Conservation (phyloP, 1,140 invertebrate genomes). For the Archivesica marissinica region DNA sequence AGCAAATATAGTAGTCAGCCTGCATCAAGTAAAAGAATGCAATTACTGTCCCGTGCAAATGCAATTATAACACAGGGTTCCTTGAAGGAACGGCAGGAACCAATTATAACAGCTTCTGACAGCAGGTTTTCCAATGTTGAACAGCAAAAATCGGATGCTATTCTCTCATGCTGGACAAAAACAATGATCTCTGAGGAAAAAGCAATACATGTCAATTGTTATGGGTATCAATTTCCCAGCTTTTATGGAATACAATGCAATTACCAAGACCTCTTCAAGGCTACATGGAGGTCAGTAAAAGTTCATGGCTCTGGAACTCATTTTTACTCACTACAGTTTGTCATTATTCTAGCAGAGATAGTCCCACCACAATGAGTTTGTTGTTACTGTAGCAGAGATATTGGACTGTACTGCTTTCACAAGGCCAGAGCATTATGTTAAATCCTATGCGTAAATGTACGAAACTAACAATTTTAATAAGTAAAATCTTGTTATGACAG, state of each 20-base stretch:
- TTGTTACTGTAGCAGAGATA: no score
- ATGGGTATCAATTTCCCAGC: slow-evolving; percentile 23
- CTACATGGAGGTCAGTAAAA: neutral
- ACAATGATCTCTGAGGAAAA: slow-evolving; percentile 9
- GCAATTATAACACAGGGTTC: neutral
- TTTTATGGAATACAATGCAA: slow-evolving; percentile 35
- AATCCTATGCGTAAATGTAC: no score
- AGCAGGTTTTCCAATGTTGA: neutral
- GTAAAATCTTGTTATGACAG: no score
- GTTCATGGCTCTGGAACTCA: no score
- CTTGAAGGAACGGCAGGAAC: neutral
- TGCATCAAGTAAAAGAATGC: no score
- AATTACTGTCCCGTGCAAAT: neutral
- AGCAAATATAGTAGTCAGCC: no score
- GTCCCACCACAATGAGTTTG: no score
- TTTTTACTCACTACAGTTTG: no score
- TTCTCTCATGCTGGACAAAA: neutral
- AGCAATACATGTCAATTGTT: neutral
- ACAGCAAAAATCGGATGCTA: neutral
- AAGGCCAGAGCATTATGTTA: no score
- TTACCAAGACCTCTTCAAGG: slow-evolving; percentile 23
- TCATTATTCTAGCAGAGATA: no score
- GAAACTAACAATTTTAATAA: no score
- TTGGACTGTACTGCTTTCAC: no score
- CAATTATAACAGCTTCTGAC: neutral